Conservation (phyloP, 2,888 invertebrate species). For the Ennomos erosarius region DNA sequence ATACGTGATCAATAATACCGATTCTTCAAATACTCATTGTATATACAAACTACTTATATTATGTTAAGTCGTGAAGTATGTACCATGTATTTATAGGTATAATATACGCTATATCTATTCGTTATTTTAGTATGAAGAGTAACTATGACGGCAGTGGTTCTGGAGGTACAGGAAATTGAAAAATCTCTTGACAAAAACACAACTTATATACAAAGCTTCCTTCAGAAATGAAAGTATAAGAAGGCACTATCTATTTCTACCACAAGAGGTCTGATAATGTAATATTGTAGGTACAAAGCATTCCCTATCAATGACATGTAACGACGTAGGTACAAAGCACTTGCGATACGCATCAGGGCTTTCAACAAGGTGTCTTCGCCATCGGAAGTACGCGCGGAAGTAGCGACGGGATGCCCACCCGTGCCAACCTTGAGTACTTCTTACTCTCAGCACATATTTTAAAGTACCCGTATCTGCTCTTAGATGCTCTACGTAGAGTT, state of each 20-base stretch:
- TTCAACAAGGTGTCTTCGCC: conserved; percentile 36
- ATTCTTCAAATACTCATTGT: conserved; percentile 9
- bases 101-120: no score
- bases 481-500: conserved; percentile 39
- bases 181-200: background rate
- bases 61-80: no score
- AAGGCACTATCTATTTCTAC: conserved; percentile 7
- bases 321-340: conserved; percentile 29
- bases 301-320: conserved; percentile 33
- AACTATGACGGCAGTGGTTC: no score
- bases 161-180: no score
- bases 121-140: no score
- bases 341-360: conserved; percentile 35
- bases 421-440: conserved; percentile 31
- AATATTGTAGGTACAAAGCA: conserved; percentile 14
- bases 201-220: background rate
- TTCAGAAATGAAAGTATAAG: background rate
- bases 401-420: conserved; percentile 41
- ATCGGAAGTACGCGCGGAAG: conserved; percentile 59
- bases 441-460: no score
- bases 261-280: conserved; percentile 3
- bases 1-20: conserved; percentile 25
- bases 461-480: conserved; percentile 26
- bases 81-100: no score
- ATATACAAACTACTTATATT: background rate